A percentile compares a stretch with the other conserved stretches of the same genome.
These are phyloP conservation scores for Syngnathoides biaculeatus DNA, from an alignment of 2,113 vertebrate species.

Conservation along the genomic window DNA sequence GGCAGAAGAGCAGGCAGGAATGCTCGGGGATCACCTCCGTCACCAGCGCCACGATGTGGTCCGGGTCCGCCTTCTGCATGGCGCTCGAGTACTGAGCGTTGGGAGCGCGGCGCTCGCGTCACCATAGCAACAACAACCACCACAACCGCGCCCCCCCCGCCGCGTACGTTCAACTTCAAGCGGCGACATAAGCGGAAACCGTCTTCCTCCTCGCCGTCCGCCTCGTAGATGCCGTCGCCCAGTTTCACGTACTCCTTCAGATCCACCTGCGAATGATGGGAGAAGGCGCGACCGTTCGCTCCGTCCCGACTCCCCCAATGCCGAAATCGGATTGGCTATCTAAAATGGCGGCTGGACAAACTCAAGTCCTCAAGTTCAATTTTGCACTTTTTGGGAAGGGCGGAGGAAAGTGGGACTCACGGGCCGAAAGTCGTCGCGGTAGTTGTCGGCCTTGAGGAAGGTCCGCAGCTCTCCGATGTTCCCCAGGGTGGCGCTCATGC, in stretches of 20 bases:
- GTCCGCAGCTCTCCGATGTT: conserved; percentile 88
- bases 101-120: too few species aligned
- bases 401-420: conserved; percentile 65
- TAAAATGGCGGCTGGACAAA: too few species aligned
- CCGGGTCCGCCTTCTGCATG: conserved; percentile 88
- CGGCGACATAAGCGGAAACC: conserved; percentile 81
- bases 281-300: too few species aligned
- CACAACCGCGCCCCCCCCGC: neutral
- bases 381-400: too few species aligned
- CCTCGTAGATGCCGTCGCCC: conserved; percentile 80
- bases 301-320: too few species aligned
- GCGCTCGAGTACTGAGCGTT: conserved; percentile 64
- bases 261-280: too few species aligned
- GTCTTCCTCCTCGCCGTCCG: conserved; percentile 77
- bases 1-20: conserved; percentile 94
- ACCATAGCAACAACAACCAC: neutral
- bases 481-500: conserved; percentile 94
- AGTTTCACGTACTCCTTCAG: conserved; percentile 92
- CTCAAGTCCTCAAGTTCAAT: too few species aligned
- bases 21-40: conserved; percentile 90
- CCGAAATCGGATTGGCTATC: too few species aligned
- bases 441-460: conserved; percentile 89
- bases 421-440: conserved; percentile 85
- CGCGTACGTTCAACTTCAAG: conserved; percentile 81
- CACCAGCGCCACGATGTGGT: conserved; percentile 89